Base-by-base conservation (phyloP, 1,140 invertebrate species). In the Tetragonula clypearis region DNA sequence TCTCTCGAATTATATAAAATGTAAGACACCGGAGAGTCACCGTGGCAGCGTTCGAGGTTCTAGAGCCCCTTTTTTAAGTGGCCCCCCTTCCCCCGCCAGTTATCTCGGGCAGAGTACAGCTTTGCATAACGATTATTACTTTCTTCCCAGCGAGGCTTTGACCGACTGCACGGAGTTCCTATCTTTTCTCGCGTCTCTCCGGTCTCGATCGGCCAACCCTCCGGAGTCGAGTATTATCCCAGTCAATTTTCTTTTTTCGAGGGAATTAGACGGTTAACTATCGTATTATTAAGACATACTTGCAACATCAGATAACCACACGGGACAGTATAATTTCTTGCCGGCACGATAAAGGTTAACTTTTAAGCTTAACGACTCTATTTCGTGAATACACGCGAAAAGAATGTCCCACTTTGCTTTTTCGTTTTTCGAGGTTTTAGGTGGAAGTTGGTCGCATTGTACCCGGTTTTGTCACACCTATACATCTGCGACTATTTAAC, bases 71-170 rank as follows among this genome's bases (percentile, higher is more conserved):
- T 73, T 78, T 87, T 79, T 84, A 91, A 90, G 65, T 84, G 86
- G 72, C 69, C 58, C 79, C 30, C 58, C 79, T 1, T 30, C 1
- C 75, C 62, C 75, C 62, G 58, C 84, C 79, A 90, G 89, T 92
- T 92, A 92, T 91, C 91, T 92, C 82, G 26, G 35, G 79, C 79
- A 85, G 79, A 87, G 75, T 90, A 90, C 88, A 90, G 80, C 84
- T 92, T 92, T 91, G 91, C 91, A 92, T 92, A 92, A 92, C 82
- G 91, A 92, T 91, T 91, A 92, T 92, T 88, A 87, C 90, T 91
- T 88, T 90, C 84, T 88, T 90, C 55, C 77, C 71, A 17, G 41
- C 75, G 75, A 81, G 60, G 86, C 30, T 87, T 86, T 81, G 72
- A 82, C 55, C 79, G 26, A 23, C 76, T 60, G 55, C 53, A 21